Conservation (phyloP, 2,888 invertebrate species). For the Drosophila nigricruria region DNA sequence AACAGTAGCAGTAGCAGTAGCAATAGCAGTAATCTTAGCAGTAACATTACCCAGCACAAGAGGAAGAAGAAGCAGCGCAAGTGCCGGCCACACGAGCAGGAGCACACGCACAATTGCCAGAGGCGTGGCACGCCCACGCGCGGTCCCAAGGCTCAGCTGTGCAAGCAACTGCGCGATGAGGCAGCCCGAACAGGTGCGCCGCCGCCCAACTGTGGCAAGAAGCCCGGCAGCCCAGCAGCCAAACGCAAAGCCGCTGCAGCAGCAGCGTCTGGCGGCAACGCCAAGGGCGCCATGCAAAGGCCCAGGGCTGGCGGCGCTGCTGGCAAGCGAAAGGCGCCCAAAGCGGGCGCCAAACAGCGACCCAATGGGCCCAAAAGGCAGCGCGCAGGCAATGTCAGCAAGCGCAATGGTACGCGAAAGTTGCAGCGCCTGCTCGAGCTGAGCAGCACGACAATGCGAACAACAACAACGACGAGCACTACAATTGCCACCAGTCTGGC, state of each 20-base stretch:
- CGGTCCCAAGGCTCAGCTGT: conserved; percentile 58
- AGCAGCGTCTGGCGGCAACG: neutral
- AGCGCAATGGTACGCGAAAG: conserved; percentile 51
- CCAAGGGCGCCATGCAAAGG: conserved; percentile 17
- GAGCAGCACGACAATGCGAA: conserved; percentile 29
- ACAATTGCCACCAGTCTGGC: conserved; percentile 61
- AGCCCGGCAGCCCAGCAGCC: neutral
- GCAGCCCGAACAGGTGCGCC: conserved; percentile 44
- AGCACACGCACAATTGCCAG: conserved; percentile 82
- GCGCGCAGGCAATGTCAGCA: conserved; percentile 46
- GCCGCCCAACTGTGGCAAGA: conserved; percentile 64
- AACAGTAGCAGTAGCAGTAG: conserved; percentile 43
- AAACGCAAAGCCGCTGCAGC: conserved; percentile 14
- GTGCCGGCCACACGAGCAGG: conserved; percentile 82
- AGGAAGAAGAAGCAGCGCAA: conserved; percentile 76
- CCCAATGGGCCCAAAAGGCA: conserved; percentile 45
- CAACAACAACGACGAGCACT: conserved; percentile 46
- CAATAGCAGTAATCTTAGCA: conserved; percentile 18
- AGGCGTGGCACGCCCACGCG: conserved; percentile 39
- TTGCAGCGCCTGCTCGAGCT: conserved; percentile 30
- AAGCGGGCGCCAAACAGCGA: conserved; percentile 33
- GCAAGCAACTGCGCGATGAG: conserved; percentile 48
- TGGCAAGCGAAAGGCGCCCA: conserved; percentile 33
- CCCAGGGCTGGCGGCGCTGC: conserved; percentile 21
- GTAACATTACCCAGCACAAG: conserved; percentile 29